Percentiles rank a stretch among this genome's conserved stretches.
phyloP scores from a whole-genome alignment of 2,113 vertebrate genomes.

The Thomomys bottae region DNA sequence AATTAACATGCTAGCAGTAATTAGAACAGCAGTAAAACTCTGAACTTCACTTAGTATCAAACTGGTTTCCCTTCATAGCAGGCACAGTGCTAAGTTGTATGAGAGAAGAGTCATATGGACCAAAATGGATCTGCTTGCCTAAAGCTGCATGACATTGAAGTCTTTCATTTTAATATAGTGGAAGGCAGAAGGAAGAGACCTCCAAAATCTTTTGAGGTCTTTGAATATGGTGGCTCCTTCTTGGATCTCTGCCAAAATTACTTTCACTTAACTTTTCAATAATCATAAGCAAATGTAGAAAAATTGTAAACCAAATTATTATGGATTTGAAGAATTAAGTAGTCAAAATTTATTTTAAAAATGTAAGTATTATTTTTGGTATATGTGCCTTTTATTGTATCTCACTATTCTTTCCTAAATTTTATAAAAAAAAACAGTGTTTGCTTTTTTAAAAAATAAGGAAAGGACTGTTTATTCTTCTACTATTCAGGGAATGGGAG shows the following conservation, averaged over 20 bases:
- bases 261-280: background rate
- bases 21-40: background rate
- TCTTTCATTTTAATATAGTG: background rate
- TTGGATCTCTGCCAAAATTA: background rate
- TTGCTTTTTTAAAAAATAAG: too few relatives aligned
- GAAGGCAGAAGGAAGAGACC: background rate
- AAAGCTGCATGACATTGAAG: background rate
- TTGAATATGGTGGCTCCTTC: background rate
- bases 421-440: too few relatives aligned
- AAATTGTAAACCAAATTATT: background rate
- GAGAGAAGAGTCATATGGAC: fast-evolving
- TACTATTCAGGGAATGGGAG: background rate
- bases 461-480: background rate
- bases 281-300: background rate
- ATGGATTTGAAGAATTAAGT: background rate
- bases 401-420: too few relatives aligned
- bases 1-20: background rate
- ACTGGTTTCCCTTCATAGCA: background rate
- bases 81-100: background rate
- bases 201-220: background rate
- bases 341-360: background rate
- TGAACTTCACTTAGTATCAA: background rate
- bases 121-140: background rate
- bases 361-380: too few relatives aligned
- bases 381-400: too few relatives aligned